These are phyloP conservation scores for Dasyurus viverrinus DNA, from an alignment of 2,113 vertebrate species.

Conservation along the genomic window DNA sequence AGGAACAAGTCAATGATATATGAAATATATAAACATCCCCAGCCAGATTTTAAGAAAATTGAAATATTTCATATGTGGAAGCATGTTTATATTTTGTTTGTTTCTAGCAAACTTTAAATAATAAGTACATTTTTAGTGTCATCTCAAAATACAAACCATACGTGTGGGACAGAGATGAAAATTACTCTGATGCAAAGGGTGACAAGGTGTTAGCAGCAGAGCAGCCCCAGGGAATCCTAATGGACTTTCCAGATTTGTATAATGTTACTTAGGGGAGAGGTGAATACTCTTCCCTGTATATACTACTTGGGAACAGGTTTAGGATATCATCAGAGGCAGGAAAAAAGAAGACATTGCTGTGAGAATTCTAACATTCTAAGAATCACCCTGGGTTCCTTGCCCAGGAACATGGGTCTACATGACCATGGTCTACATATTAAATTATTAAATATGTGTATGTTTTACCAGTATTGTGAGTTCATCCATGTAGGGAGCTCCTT, in stretches of 20 bases:
- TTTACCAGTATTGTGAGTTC: not conserved
- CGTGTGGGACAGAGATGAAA: not conserved
- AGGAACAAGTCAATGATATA: not conserved
- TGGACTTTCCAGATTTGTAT: not conserved
- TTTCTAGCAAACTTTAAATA: not conserved
- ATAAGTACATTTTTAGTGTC: not conserved
- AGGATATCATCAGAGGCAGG: not conserved
- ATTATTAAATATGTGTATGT: not conserved
- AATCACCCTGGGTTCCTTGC: not conserved
- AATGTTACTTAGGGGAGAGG: not conserved
- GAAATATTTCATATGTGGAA: not conserved
- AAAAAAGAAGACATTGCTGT: not conserved
- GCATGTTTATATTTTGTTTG: not conserved
- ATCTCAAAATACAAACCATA: not conserved
- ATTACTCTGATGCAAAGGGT: not conserved
- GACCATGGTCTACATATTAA: not conserved
- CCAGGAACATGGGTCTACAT: no score
- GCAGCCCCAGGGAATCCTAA: not conserved
- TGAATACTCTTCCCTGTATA: not conserved
- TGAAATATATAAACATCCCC: not conserved
- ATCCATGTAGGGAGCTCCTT: not conserved
- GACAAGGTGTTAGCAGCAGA: not conserved
- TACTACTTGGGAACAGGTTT: not conserved
- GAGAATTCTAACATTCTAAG: not conserved
- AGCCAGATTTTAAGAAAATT: not conserved